Evolutionary conservation across 2,797 vertebrate species (phyloP), one percentile per base, ranked within the genome.

Genomic region (Myripristis jacobus): DNA sequence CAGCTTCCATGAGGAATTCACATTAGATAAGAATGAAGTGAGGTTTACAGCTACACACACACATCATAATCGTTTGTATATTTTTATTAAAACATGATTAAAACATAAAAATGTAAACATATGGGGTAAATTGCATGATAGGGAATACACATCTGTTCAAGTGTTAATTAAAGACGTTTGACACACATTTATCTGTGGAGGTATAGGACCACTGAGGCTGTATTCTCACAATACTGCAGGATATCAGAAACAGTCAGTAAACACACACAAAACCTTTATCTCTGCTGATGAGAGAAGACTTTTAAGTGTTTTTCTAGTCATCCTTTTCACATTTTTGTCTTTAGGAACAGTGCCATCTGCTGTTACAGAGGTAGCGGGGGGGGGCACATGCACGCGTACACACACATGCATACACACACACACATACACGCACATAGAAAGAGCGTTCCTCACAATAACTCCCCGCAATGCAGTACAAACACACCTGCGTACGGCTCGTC

Each of bases 401-500:
- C n/a, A 36, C 31, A 21, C 15, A 31, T 1, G 6, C 52, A 16
- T 18, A 52, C 51, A 8, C 46, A 19, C 50, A 55, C 27, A 48
- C n/a, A 0, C 53, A 29, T 29, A 19, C 50, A 52, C 22, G 6
- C 50, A 12, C 36, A 44, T 50, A 38, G 5, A 4, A 13, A 56
- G 36, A 66, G n/a, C 9, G 55, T 52, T 66, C 25, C 56, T 58
- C 47, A 6, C 46, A 66, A 55, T 75, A 70, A 76, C 70, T 75
- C 80, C 86, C 90, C 90, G 90, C 91, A 92, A 87, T 91, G 89
- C 88, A 92, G 89, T 60, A 89, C 27, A 70, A 63, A 79, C 57
- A 76, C 68, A 83, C 73, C 70, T 66, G 66, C 51, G 52, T 68
- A 43, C 43, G 25, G 59, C 69, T 87, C 52, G 57, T 80, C 70